phyloP scores from a whole-genome alignment of 2,888 invertebrate species.

The Aleiodes alternator region DNA sequence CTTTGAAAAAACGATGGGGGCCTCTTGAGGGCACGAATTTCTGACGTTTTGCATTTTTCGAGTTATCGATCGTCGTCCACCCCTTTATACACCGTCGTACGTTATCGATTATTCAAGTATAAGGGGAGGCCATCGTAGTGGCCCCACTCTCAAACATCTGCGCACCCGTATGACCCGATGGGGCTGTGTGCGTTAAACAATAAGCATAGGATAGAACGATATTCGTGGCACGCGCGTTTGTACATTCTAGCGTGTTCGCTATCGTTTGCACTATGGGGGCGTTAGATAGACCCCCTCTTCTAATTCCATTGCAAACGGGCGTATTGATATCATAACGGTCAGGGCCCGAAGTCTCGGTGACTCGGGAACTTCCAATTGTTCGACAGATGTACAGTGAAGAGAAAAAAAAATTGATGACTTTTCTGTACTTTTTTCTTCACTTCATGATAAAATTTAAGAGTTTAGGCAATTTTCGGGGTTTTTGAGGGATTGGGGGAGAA shows the following conservation, averaged over 20 bases:
- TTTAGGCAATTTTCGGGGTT: conserved; percentile 35
- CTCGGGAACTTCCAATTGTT: conserved; percentile 12
- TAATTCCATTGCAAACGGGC: conserved; percentile 8
- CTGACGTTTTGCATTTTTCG: no score
- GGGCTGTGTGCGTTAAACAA: conserved; percentile 28
- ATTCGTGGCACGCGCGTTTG: conserved; percentile 9
- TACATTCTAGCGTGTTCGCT: conserved; percentile 21
- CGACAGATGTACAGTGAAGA: neutral
- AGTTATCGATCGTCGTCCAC: neutral
- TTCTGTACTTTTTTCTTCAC: no score
- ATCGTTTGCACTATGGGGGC: conserved; percentile 37
- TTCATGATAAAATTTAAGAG: neutral
- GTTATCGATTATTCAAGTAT: conserved; percentile 39
- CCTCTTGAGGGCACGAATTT: no score
- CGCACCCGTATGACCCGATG: conserved; percentile 61
- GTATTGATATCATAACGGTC: conserved; percentile 41
- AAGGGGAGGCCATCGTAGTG: conserved; percentile 4
- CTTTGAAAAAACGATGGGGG: no score
- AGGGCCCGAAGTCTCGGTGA: neutral
- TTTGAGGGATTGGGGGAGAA: conserved; percentile 31
- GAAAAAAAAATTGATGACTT: conserved; percentile 41
- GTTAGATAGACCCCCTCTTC: conserved; percentile 29
- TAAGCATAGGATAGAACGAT: conserved; percentile 23
- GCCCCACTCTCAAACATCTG: conserved; percentile 52
- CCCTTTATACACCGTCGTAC: conserved; percentile 40